Evolutionary conservation across 2,888 invertebrate genomes (phyloP), one percentile per base, ranked within the genome.

Genomic region (Phasia obesa): DNA sequence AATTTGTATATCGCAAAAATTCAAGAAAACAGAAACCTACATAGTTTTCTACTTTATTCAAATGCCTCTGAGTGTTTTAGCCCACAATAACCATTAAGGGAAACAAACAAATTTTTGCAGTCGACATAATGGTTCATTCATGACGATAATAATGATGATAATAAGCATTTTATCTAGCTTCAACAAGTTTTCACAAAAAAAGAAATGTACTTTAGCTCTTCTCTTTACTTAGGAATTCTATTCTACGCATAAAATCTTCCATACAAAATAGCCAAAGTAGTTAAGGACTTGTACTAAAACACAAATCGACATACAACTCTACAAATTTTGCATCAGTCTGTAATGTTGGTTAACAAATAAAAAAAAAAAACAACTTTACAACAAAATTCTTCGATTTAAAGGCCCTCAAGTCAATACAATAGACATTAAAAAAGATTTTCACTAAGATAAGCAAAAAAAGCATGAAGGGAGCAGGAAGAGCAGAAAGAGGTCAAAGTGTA

Each of bases 101-200:
- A 69, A 64, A 62, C 38, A 64, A 75, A 65, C 23, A 25, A 65
- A 38, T 49, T 70, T 70, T 73, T 49, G 42, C 49, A 55, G 73
- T 49, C 51, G 35, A 74, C 60, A 69, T 70, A 62, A 62, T 53
- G 49, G 51, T 42, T 51, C 42, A 51, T 62, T 53, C 27, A 42
- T 53, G 53, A 74, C 31, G 49, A 49, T 59, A 42, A 74, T 73
- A 55, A 67, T 73, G 53, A 70, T 67, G 57, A 62, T 57, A 57
- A 82, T 82, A 82, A 77, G 57, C 73, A 82, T 82, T 69, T 69
- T 64, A 77, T 57, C 69, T 64, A 77, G 44, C 53, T 74, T 77
- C 69, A 81, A 70, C 47, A 69, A 75, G 57, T 69, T 70, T 65
- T 42, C 15, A 35, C n/a, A 67, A 60, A 17, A 35, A 69, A 19